Percentiles rank a stretch among this genome's conserved stretches.
Evolutionary conservation across 2,797 vertebrate genomes (phyloP).

Genomic region (Trichosurus vulpecula): DNA sequence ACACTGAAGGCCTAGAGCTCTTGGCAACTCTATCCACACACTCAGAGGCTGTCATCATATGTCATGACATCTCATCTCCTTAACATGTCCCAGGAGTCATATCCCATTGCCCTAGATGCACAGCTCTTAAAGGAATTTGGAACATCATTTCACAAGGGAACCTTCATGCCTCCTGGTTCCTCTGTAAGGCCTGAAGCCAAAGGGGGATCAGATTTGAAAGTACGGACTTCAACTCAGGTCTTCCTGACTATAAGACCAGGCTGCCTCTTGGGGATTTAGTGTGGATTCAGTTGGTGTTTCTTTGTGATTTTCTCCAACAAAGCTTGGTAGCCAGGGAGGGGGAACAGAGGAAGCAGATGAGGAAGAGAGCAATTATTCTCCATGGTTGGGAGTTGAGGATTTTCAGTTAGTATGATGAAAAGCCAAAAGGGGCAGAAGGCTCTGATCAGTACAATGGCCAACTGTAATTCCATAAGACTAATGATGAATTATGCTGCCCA

Average conservation of each 20-base stretch:
- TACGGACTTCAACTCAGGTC: not conserved
- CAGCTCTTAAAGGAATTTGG: not conserved
- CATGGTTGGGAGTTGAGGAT: not conserved
- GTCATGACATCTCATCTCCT: not conserved
- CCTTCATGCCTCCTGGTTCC: not conserved
- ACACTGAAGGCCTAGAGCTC: not conserved
- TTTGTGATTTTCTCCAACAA: not conserved
- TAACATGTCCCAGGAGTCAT: not conserved
- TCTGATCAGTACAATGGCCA: not conserved
- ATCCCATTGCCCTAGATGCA: not conserved
- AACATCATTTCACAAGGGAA: not conserved
- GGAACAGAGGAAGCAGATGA: not conserved
- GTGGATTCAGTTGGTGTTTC: not conserved
- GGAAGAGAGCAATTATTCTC: not conserved
- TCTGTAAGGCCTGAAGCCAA: not conserved
- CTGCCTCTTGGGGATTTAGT: not conserved
- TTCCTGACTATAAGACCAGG: not conserved
- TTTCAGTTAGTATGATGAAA: not conserved
- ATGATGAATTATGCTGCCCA: not conserved
- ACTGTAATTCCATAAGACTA: not conserved
- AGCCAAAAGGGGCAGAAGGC: not conserved
- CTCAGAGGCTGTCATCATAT: not conserved
- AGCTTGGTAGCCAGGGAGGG: not conserved
- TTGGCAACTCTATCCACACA: not conserved
- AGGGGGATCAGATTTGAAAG: not conserved